Base-by-base conservation (phyloP, 2,797 vertebrate species). In the Scomberomorus guttatus region DNA sequence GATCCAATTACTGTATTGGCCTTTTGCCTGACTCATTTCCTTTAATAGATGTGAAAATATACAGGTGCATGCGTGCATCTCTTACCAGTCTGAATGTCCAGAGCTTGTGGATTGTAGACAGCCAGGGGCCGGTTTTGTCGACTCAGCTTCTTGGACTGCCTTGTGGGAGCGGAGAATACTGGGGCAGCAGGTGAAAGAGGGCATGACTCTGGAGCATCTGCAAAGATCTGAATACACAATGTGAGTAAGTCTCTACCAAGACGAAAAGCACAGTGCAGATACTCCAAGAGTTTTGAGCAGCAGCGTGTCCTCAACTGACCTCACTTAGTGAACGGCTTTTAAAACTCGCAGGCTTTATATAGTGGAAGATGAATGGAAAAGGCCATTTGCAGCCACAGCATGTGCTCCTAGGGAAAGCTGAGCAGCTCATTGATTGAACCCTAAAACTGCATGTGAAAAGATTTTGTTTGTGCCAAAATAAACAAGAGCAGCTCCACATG, bases 71-170 rank as follows among this genome's bases (percentile, higher is more conserved):
- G 59, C 69, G 58, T 46, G 63, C 20, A 80, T 72, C 71, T 88
- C 96, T 96, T 96, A 99, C 98, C 97, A 84, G 96, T 95, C 91
- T 98, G 96, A 81, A 98, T 93, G 90, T 99, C 96, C 72, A 98
- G 92, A 83, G 92, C 90, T 84, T 95, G 92, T 18, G 95, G 95
- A 91, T 99, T 99, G 94, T 99, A 99, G 78, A 99, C 97, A 72
- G 98, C 98, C 89, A 99, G 87, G 0, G 98, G 98, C 75, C 98
- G 96, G 92, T 91, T 98, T 79, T 94, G 96, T 81, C 97, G 96
- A 81, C 22, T 91, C 85, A 85, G 52, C 92, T 97, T 97, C 95
- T 97, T 98, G 54, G 97, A 97, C 83, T 97, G 97, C 86, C 98
- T 96, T 67, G 97, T 96, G 75, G 97, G 97, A 73, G 97, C 97